These are phyloP conservation scores for Bryconaethiops microstoma DNA, from an alignment of 2,797 vertebrate genomes.

Conservation along the genomic window DNA sequence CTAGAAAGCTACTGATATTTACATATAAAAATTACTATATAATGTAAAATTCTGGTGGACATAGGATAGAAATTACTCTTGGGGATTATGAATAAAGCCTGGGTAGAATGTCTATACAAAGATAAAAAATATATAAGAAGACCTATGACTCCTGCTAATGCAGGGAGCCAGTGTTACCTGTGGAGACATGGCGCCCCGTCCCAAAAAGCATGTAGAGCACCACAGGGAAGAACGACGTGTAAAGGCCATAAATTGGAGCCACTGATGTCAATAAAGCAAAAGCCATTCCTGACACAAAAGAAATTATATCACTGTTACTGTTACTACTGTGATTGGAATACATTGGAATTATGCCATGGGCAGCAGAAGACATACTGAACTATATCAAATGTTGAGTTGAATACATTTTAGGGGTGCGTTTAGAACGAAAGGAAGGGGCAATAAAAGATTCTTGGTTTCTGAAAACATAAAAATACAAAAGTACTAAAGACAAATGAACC, in stretches of 20 bases:
- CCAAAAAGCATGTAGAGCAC: conserved; percentile 90
- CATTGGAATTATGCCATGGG: background rate
- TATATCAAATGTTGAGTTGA: background rate
- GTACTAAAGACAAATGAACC: background rate
- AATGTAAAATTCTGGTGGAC: too few species aligned
- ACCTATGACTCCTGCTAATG: background rate
- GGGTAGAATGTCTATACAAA: too few species aligned
- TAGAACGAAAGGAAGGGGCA: background rate
- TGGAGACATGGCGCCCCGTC: conserved; percentile 90
- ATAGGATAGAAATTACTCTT: too few species aligned
- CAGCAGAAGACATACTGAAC: background rate
- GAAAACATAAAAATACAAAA: background rate
- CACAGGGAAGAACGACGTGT: conserved; percentile 93
- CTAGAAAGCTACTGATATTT: too few species aligned
- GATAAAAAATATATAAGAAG: too few species aligned
- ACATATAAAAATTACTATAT: too few species aligned
- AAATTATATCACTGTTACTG: background rate
- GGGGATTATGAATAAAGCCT: too few species aligned
- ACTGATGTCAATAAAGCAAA: conserved; percentile 91
- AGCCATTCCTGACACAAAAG: conserved; percentile 83
- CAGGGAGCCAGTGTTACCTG: conserved; percentile 74
- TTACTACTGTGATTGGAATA: background rate
- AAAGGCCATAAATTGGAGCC: conserved; percentile 90
- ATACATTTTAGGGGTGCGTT: background rate
- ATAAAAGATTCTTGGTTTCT: background rate